Base-by-base conservation (phyloP, 2,888 invertebrate genomes). In the Eudasyphora cyanicolor region DNA sequence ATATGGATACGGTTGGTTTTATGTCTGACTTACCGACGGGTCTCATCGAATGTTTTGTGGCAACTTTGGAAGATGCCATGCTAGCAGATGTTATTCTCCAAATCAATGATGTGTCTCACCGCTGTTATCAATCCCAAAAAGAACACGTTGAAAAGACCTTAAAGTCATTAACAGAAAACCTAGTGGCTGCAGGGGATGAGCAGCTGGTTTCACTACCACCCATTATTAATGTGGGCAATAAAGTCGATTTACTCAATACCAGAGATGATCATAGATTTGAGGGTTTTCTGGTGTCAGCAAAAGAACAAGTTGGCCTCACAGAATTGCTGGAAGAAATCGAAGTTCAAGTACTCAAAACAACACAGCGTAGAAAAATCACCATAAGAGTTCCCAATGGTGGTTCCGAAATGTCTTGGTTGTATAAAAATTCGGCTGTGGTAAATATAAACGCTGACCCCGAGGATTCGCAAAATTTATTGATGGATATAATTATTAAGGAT, bases 1-100 rank as follows among this genome's bases (percentile, higher is more conserved):
- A 94, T 87, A 94, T 97, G 85, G 97, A 98, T 90, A 98, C 97
- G 0, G 96, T 97, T 49, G 97, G 97, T 0, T 98, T 97, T 90
- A 96, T 98, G 90, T 95, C 96, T 4, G 95, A 97, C 90, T 94
- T 98, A 79, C 97, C 97, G 0, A 95, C 95, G 0, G 93, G 94
- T 79, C 93, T 97, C 54, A 94, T 97, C 42, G 95, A 96, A 87
- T 96, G 97, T 69, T 97, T 97, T 90, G 92, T 94, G 67, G 95
- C 96, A 0, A 97, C 97, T 0, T 92, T 98, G 75, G 95, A 96
- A 89, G 97, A 97, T 92, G 96, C 96, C 0, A 92, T 95, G 87
- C 90, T 94, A 86, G 96, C 97, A 54, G 96, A 97, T 92, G 91
- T 96, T 0, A 94, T 97, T 67, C 89, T 98, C 67, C 97, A 97